A percentile compares a stretch with the other conserved stretches of the same genome.
phyloP scores from a whole-genome alignment of 2,797 vertebrate species.

The Clamator glandarius region DNA sequence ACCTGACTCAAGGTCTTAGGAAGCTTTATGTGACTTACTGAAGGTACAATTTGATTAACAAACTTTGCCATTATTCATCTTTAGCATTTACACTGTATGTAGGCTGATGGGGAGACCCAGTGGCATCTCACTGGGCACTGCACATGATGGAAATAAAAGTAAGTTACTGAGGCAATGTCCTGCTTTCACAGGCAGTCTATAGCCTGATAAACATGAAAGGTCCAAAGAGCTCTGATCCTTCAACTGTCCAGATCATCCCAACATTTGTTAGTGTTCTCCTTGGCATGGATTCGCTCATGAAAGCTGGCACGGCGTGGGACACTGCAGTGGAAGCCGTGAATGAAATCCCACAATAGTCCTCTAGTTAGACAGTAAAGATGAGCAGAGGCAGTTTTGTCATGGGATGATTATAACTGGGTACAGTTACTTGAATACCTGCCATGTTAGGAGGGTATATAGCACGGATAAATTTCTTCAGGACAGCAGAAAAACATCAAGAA shows the following conservation, averaged over 20 bases:
- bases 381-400: background rate
- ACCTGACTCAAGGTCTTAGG: background rate
- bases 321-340: background rate
- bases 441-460: fast-evolving
- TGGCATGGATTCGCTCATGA: background rate
- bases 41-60: background rate
- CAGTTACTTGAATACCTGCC: background rate
- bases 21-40: background rate
- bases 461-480: background rate
- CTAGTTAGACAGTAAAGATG: background rate
- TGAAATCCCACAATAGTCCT: background rate
- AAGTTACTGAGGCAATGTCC: background rate
- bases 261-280: background rate
- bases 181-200: background rate
- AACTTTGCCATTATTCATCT: background rate
- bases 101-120: background rate
- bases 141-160: background rate
- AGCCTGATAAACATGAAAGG: background rate
- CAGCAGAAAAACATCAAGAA: background rate
- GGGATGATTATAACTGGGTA: background rate
- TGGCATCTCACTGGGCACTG: background rate
- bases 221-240: background rate
- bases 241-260: background rate
- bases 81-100: background rate
- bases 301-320: background rate